Conservation (phyloP, 2,113 vertebrate species). For the Argyrosomus japonicus region DNA sequence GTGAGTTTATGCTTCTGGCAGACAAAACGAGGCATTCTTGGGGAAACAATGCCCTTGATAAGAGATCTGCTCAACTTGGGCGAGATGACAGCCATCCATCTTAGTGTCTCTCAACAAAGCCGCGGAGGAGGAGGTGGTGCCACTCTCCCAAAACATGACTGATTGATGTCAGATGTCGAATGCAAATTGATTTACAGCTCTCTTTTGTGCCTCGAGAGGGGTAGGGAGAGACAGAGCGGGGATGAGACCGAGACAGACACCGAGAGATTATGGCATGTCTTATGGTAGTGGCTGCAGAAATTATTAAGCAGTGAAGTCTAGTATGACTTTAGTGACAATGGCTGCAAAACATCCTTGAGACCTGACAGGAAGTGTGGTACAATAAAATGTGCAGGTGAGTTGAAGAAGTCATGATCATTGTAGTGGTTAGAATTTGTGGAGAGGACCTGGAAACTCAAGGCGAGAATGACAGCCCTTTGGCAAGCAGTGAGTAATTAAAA, state of each 20-base stretch:
- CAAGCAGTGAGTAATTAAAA: slow-evolving; percentile 89
- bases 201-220: slow-evolving; percentile 48
- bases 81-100: slow-evolving; percentile 78
- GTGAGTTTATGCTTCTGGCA: slow-evolving; percentile 19
- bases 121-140: slow-evolving; percentile 63
- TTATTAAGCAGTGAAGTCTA: slow-evolving; percentile 69
- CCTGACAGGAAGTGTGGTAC: not conserved
- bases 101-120: slow-evolving; percentile 59
- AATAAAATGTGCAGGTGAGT: slow-evolving; percentile 34
- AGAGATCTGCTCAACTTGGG: slow-evolving; percentile 69
- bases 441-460: slow-evolving; percentile 85
- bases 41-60: slow-evolving; percentile 77
- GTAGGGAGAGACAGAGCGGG: slow-evolving; percentile 24
- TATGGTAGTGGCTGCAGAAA: slow-evolving; percentile 52
- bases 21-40: slow-evolving; percentile 45
- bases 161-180: slow-evolving; percentile 81
- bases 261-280: slow-evolving; percentile 48
- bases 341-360: slow-evolving; percentile 60
- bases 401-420: slow-evolving; percentile 51
- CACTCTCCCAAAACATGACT: slow-evolving; percentile 75
- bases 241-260: slow-evolving; percentile 36
- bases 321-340: slow-evolving; percentile 58
- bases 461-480: slow-evolving; percentile 81
- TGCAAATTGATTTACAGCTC: slow-evolving; percentile 78
- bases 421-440: slow-evolving; percentile 68